Evolutionary conservation across 2,113 vertebrate genomes (phyloP).

Genomic region (Nycticorax nycticorax): DNA sequence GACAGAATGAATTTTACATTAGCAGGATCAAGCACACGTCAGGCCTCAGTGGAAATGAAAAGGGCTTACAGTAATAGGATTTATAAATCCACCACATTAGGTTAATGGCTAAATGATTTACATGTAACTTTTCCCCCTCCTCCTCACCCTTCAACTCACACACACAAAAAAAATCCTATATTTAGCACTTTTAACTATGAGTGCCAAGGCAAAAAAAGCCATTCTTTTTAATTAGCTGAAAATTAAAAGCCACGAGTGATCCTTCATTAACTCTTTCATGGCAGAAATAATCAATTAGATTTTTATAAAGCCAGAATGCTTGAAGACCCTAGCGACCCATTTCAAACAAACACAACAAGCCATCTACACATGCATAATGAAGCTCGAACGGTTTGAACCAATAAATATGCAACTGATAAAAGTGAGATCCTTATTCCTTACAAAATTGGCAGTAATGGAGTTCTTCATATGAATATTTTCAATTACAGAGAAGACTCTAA

Average conservation of each 20-base stretch:
- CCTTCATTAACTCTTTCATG: conserved; percentile 62
- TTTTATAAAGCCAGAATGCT: conserved; percentile 68
- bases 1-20: conserved; percentile 80
- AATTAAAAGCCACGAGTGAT: conserved; percentile 31
- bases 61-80: conserved; percentile 79
- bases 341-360: conserved; percentile 61
- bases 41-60: conserved; percentile 79
- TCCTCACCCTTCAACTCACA: conserved; percentile 73
- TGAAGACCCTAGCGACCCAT: conserved; percentile 72
- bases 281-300: conserved; percentile 76
- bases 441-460: conserved; percentile 65
- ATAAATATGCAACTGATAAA: conserved; percentile 71
- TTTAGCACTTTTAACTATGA: conserved; percentile 67
- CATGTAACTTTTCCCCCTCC: conserved; percentile 75
- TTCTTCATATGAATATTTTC: conserved; percentile 61
- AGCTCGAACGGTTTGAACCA: conserved; percentile 60
- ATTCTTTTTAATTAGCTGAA: conserved; percentile 49
- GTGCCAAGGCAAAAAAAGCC: conserved; percentile 69
- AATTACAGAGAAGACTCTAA: conserved; percentile 63
- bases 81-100: conserved; percentile 80
- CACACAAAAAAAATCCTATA: background rate
- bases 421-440: conserved; percentile 66
- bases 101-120: conserved; percentile 83
- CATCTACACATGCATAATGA: conserved; percentile 65
- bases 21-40: conserved; percentile 76